Evolutionary conservation across 2,888 invertebrate genomes (phyloP).

Genomic region (Ophion ellenae): DNA sequence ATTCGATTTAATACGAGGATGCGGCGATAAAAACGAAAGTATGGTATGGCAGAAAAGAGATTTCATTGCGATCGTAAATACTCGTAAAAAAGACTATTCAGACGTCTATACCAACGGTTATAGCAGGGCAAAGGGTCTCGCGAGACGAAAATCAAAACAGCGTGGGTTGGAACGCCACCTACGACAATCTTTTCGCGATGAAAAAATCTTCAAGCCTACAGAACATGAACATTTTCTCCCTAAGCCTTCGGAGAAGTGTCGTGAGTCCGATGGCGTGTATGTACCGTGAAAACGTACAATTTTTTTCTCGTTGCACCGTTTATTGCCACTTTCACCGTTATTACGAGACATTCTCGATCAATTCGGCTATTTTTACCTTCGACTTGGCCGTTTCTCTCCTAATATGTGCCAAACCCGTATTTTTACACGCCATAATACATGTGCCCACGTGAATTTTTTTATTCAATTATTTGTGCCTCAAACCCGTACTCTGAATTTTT

Average conservation of each 20-base stretch:
- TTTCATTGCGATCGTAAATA: constrained; percentile 20
- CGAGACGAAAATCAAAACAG: constrained; percentile 12
- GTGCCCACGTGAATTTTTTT: neutral
- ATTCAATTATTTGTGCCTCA: neutral
- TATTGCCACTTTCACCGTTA: neutral
- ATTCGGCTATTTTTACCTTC: neutral
- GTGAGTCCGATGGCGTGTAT: neutral
- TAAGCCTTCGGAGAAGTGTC: neutral
- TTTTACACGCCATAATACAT: neutral
- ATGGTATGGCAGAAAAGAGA: constrained; percentile 24
- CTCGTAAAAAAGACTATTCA: constrained; percentile 60
- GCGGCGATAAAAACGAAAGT: constrained; percentile 2
- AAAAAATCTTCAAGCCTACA: constrained; percentile 22
- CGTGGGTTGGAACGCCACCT: neutral
- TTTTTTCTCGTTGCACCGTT: neutral
- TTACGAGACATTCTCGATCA: neutral
- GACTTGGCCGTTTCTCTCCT: neutral
- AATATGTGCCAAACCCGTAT: neutral
- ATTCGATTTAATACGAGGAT: constrained; percentile 1
- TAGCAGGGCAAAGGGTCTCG: neutral
- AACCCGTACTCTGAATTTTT: neutral
- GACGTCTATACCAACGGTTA: constrained; percentile 22
- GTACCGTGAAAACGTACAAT: neutral
- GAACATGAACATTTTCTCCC: constrained; percentile 10
- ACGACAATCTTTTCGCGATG: constrained; percentile 29